Evolutionary conservation across 1,140 invertebrate species (phyloP).

Genomic region (Leptopilina boulardi): DNA sequence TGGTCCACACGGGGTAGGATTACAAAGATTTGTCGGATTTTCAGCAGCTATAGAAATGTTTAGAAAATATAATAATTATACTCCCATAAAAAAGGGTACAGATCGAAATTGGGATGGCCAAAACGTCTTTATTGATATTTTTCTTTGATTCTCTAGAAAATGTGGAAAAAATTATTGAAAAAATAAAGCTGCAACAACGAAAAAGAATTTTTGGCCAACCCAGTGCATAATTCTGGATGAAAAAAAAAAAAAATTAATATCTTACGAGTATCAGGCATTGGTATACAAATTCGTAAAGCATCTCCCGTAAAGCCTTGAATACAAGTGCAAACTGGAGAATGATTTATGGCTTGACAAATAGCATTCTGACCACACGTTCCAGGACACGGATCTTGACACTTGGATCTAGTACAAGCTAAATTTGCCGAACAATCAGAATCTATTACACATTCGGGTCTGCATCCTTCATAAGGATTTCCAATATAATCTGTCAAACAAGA

Average conservation of each 20-base stretch:
- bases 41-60: slow-evolving; percentile 41
- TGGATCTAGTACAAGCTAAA: slow-evolving; percentile 79
- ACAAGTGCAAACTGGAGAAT: slow-evolving; percentile 76
- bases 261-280: slow-evolving; percentile 60
- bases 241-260: background rate
- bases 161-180: no score
- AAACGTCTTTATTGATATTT: no score
- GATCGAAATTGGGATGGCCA: no score
- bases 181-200: no score
- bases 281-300: slow-evolving; percentile 78
- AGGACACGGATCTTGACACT: slow-evolving; percentile 81
- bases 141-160: no score
- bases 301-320: slow-evolving; percentile 75
- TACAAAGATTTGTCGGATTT: slow-evolving; percentile 78
- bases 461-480: slow-evolving; percentile 84
- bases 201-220: no score
- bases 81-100: background rate
- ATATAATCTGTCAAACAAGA: slow-evolving; percentile 81
- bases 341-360: slow-evolving; percentile 82
- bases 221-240: no score
- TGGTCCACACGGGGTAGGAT: slow-evolving; percentile 85
- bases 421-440: slow-evolving; percentile 81
- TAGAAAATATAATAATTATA: background rate
- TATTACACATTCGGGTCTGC: slow-evolving; percentile 80
- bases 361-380: slow-evolving; percentile 82